Conservation (phyloP, 2,797 vertebrate species). For the Acropternis orthonyx region DNA sequence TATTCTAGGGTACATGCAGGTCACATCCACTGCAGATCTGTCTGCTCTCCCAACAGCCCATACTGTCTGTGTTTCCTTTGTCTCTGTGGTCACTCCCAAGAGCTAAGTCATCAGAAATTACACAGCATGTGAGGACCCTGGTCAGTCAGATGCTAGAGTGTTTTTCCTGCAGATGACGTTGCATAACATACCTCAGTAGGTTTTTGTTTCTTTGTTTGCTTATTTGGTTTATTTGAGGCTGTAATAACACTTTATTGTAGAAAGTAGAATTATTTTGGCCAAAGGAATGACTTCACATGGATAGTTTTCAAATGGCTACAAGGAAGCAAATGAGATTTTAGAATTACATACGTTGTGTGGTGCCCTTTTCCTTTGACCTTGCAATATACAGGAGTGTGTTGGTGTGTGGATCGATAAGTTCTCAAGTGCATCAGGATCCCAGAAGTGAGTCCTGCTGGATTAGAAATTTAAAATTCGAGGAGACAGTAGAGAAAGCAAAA, state of each 20-base stretch:
- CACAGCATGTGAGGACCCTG: neutral
- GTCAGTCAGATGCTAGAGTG: neutral
- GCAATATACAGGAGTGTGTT: neutral
- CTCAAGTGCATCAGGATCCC: neutral
- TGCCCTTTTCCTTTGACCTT: neutral
- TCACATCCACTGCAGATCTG: neutral
- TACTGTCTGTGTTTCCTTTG: neutral
- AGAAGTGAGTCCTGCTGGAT: neutral
- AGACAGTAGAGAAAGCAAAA: neutral
- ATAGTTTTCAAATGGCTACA: neutral
- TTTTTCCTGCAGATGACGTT: neutral
- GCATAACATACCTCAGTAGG: neutral
- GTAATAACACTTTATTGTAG: neutral
- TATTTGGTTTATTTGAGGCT: neutral
- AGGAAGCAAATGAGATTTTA: neutral
- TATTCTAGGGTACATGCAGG: conserved; percentile 16
- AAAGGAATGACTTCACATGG: neutral
- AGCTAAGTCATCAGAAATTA: neutral
- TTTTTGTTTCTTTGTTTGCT: neutral
- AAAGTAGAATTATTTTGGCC: neutral
- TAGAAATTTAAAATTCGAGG: neutral
- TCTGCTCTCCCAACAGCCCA: neutral
- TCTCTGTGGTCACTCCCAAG: neutral
- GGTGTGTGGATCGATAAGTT: neutral
- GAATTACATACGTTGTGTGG: fast-evolving